These are phyloP conservation scores for Oppia nitens DNA, from an alignment of 1,140 invertebrate species.

Conservation along the genomic window DNA sequence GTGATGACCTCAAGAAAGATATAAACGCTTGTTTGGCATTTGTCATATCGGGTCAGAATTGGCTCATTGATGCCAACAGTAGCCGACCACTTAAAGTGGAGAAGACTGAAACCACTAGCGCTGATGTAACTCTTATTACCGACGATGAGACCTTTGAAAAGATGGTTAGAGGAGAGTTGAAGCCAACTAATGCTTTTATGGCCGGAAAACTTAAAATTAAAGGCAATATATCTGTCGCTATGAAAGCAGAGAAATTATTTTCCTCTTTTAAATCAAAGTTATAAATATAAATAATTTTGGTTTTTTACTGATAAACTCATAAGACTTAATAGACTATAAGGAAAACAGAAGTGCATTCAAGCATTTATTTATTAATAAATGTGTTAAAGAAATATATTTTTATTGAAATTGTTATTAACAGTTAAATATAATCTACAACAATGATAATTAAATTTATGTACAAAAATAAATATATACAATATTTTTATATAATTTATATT, in stretches of 20 bases:
- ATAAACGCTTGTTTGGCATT: conserved; percentile 17
- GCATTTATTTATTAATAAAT: no score
- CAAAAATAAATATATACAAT: no score
- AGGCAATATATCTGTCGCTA: conserved; percentile 80
- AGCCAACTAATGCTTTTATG: conserved; percentile 84
- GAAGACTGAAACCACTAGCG: background rate
- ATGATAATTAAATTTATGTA: no score
- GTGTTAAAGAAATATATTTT: no score
- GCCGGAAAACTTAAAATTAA: conserved; percentile 85
- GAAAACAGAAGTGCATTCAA: no score
- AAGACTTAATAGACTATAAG: no score
- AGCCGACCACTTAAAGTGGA: conserved; percentile 6
- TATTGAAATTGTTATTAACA: no score
- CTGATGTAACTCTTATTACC: conserved; percentile 57
- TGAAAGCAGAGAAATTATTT: conserved; percentile 92
- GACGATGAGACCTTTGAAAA: conserved; percentile 40
- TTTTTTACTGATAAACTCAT: no score
- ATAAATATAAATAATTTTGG: no score
- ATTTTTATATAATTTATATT: no score
- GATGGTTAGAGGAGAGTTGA: conserved; percentile 41
- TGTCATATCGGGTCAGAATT: conserved; percentile 16
- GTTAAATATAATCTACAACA: no score
- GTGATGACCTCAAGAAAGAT: conserved; percentile 16
- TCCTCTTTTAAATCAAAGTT: conserved; percentile 55
- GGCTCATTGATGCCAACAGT: conserved; percentile 11